phyloP scores from a whole-genome alignment of 2,113 vertebrate species.

The Hepsetus odoe region DNA sequence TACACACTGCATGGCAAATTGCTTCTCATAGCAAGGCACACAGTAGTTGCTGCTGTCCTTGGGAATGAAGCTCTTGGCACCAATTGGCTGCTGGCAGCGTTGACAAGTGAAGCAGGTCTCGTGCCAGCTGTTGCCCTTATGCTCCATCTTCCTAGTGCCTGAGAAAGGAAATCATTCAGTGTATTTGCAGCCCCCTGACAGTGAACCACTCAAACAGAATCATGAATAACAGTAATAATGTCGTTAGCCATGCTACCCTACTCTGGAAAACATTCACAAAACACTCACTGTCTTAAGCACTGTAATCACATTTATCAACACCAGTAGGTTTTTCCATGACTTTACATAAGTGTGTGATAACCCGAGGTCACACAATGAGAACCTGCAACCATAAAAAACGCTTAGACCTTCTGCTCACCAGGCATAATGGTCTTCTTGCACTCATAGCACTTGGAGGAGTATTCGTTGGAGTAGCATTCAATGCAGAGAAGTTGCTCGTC shows the following conservation, averaged over 20 bases:
- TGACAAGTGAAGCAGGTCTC: constrained; percentile 86
- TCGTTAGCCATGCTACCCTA: not conserved
- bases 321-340: not conserved
- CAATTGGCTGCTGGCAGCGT: constrained; percentile 84
- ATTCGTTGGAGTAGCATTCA: constrained; percentile 84
- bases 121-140: constrained; percentile 86
- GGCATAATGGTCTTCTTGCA: constrained; percentile 89
- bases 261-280: not conserved
- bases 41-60: constrained; percentile 84
- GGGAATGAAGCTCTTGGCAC: constrained; percentile 86
- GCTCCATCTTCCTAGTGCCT: constrained; percentile 89
- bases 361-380: not conserved
- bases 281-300: not conserved
- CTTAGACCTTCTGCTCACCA: constrained; percentile 73
- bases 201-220: not conserved
- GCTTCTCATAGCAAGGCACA: constrained; percentile 85
- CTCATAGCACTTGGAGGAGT: constrained; percentile 83
- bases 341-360: not conserved
- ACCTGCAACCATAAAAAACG: not conserved
- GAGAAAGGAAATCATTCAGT: not conserved
- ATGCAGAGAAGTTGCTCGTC: constrained; percentile 85
- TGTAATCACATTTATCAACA: not conserved
- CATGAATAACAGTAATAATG: not conserved
- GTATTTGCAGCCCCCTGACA: not conserved
- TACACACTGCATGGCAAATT: constrained; percentile 84